These are phyloP conservation scores for Phymorhynchus buccinoides DNA, from an alignment of 1,140 invertebrate genomes.

Conservation along the genomic window DNA sequence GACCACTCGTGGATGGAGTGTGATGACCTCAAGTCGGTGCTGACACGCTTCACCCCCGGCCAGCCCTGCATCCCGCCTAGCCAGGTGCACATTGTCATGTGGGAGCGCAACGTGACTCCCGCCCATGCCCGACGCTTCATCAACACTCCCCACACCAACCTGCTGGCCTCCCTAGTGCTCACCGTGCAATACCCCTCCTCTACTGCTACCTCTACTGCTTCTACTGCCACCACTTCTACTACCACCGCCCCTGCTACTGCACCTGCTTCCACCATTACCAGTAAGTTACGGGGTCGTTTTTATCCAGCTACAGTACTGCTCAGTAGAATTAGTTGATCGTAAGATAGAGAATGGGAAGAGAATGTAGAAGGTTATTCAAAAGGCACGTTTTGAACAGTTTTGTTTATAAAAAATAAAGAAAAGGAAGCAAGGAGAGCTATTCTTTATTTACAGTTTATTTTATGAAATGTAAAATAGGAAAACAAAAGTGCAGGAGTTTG, in stretches of 20 bases:
- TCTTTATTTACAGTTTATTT: too few species aligned
- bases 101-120: slow-evolving; percentile 54
- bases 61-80: slow-evolving; percentile 53
- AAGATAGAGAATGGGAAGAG: too few species aligned
- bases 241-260: background rate
- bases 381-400: too few species aligned
- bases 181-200: slow-evolving; percentile 46
- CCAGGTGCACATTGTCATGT: slow-evolving; percentile 67
- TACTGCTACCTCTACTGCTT: background rate
- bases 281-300: too few species aligned
- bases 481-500: too few species aligned
- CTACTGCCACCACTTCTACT: background rate
- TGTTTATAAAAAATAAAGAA: too few species aligned
- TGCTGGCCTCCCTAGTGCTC: slow-evolving; percentile 47
- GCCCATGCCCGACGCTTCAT: slow-evolving; percentile 31
- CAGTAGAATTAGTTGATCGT: too few species aligned
- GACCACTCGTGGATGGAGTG: slow-evolving; percentile 64
- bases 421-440: too few species aligned
- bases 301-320: too few species aligned
- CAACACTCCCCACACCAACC: slow-evolving; percentile 44
- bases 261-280: background rate
- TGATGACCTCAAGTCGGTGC: slow-evolving; percentile 61
- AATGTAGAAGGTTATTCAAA: too few species aligned
- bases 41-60: slow-evolving; percentile 51
- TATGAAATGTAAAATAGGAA: too few species aligned